Evolutionary conservation across 2,113 vertebrate genomes (phyloP).

Genomic region (Boulengeromyrus knoepffleri): DNA sequence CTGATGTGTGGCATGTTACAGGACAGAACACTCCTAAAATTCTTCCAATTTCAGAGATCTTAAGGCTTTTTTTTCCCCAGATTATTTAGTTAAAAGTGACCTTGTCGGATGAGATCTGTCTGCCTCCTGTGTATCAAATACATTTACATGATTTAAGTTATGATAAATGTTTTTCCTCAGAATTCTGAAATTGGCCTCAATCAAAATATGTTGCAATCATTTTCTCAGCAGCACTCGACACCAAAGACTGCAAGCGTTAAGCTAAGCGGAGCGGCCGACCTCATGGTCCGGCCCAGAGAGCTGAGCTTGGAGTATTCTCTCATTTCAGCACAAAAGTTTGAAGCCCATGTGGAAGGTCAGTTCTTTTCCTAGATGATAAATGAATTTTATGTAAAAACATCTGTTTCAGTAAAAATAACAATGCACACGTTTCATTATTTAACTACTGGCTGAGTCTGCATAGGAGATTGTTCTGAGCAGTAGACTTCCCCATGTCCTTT

Average conservation of each 20-base stretch:
- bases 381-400: background rate
- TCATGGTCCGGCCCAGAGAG: background rate
- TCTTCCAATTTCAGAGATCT: background rate
- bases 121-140: background rate
- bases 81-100: background rate
- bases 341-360: background rate
- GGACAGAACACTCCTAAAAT: background rate
- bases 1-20: background rate
- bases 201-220: background rate
- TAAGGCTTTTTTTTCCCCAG: background rate
- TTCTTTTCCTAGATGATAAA: background rate
- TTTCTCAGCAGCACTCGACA: conserved; percentile 14
- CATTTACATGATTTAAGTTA: background rate
- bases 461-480: background rate
- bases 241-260: background rate
- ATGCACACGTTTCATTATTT: background rate
- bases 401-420: background rate
- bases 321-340: background rate
- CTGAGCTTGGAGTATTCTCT: conserved; percentile 1
- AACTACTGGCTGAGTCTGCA: background rate
- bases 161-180: background rate
- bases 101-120: background rate
- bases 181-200: background rate
- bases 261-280: background rate
- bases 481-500: background rate